phyloP scores from a whole-genome alignment of 2,888 invertebrate genomes.

The Patella pellucida region DNA sequence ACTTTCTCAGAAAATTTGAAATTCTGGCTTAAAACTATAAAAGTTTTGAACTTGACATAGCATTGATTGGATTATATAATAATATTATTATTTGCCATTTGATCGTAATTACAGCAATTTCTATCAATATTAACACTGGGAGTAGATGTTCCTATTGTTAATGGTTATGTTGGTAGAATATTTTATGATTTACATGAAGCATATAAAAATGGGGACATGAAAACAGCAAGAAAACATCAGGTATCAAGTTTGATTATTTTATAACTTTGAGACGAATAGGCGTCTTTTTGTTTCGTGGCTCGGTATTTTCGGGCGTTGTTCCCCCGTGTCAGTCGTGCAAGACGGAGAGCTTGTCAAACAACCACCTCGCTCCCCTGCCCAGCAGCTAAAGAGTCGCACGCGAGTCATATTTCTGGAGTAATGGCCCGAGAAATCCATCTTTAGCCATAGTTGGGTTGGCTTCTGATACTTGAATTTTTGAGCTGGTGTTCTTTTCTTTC shows the following conservation, averaged over 20 bases:
- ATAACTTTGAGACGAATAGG: not conserved
- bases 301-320: not conserved
- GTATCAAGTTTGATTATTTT: slow-evolving; percentile 24
- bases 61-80: not conserved
- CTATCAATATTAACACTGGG: slow-evolving; percentile 58
- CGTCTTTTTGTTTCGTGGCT: not conserved
- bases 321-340: no score
- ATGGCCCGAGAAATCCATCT: no score
- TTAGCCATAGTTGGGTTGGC: no score
- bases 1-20: no score
- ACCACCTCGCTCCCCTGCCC: no score
- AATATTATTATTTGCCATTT: slow-evolving; percentile 2
- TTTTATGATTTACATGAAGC: slow-evolving; percentile 56
- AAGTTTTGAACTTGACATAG: no score
- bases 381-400: no score
- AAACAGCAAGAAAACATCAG: slow-evolving; percentile 52
- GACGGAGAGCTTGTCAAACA: no score
- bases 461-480: no score
- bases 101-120: slow-evolving; percentile 52
- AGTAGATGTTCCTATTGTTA: slow-evolving; percentile 53
- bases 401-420: no score
- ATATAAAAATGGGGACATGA: slow-evolving; percentile 58
- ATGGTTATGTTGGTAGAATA: slow-evolving; percentile 53
- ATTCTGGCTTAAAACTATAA: no score
- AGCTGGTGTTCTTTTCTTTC: no score